Percentiles rank a stretch among this genome's conserved stretches.
Conservation (phyloP, 2,888 invertebrate genomes). For the Xanthorhoe spadicearia region DNA sequence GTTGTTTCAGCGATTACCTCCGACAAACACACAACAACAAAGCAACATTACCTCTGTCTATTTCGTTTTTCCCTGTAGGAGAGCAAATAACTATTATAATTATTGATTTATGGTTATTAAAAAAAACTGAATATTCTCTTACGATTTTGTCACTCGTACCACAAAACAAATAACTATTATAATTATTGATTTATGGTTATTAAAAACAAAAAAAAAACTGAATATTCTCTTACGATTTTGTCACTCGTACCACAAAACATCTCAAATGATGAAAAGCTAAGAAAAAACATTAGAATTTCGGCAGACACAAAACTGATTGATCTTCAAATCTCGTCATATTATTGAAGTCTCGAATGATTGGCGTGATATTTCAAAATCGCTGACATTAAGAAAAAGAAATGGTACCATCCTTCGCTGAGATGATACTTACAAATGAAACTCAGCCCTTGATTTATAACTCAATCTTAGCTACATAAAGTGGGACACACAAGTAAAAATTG, state of each 20-base stretch:
- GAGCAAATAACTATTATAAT: no score
- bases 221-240: background rate
- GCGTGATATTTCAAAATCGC: constrained; percentile 49
- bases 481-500: constrained; percentile 81
- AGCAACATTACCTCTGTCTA: no score
- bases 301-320: constrained; percentile 39
- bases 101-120: no score
- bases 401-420: constrained; percentile 68
- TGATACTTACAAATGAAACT: constrained; percentile 75
- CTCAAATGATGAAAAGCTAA: constrained; percentile 12
- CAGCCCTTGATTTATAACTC: constrained; percentile 74
- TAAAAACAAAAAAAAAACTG: background rate
- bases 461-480: constrained; percentile 77
- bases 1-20: no score
- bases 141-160: background rate
- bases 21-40: no score
- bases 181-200: no score
- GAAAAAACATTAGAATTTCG: constrained; percentile 22
- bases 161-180: background rate
- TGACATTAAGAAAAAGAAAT: constrained; percentile 55
- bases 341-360: constrained; percentile 45
- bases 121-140: background rate
- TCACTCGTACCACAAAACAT: constrained; percentile 1
- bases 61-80: no score
- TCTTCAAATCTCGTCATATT: constrained; percentile 39